Conservation (phyloP, 2,888 invertebrate genomes). For the Acanthosepion esculentum region DNA sequence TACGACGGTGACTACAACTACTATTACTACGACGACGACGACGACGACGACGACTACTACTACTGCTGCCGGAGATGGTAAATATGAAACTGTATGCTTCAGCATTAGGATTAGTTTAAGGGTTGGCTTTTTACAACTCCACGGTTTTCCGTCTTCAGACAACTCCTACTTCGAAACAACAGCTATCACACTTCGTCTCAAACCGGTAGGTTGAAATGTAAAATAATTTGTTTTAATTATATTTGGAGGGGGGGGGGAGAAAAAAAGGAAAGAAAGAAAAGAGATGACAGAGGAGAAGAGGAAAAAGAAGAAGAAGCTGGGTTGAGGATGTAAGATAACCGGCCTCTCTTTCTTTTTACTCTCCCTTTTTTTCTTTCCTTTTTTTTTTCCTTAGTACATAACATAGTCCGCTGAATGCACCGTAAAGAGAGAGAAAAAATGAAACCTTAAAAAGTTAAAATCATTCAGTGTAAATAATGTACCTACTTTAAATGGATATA, state of each 20-base stretch:
- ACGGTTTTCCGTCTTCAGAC: background rate
- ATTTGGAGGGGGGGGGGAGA: background rate
- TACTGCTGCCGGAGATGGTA: constrained; percentile 33
- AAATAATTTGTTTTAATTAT: constrained; percentile 33
- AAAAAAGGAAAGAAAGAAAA: background rate
- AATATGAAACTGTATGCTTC: constrained; percentile 33
- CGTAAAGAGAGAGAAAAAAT: background rate
- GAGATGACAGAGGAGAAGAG: background rate
- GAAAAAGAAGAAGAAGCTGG: background rate
- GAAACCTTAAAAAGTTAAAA: background rate
- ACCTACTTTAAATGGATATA: background rate
- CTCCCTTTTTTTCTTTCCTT: background rate
- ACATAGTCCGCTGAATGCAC: background rate
- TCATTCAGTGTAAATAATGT: background rate
- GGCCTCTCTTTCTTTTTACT: background rate
- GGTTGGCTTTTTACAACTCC: constrained; percentile 12
- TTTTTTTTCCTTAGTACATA: background rate
- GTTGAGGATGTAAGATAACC: background rate
- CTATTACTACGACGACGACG: background rate
- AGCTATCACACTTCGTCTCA: constrained; percentile 21
- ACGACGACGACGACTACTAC: background rate
- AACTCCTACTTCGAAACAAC: constrained; percentile 10
- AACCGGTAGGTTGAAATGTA: constrained; percentile 9
- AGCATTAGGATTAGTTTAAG: constrained; percentile 22
- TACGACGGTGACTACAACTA: background rate